Base-by-base conservation (phyloP, 2,888 invertebrate genomes). In the Lordiphosa fenestrarum region DNA sequence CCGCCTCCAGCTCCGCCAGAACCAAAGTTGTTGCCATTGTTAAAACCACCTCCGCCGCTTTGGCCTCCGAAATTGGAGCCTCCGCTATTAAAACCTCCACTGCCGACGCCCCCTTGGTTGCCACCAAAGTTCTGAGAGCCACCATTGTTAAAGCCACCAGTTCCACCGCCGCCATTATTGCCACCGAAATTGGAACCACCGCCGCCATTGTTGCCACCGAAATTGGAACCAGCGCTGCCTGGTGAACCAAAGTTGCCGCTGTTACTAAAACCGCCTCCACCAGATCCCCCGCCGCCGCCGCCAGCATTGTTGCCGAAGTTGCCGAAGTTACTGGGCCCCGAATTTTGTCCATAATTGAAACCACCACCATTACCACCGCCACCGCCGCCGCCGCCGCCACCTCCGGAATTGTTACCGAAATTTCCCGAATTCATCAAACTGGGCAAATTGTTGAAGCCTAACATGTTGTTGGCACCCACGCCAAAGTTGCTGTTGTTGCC, bases 401-500 rank as follows among this genome's bases (percentile, higher is more conserved):
- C 70, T 19, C 73, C 69, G 46, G 75, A 72, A 38, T 84, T 80
- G 42, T 85, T 81, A 25, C 87, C 84, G 48, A 86, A 86, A 56
- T 87, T 86, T 7, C 87, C 86, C 15, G 75, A 84, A 56, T 86
- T 81, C 84, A 78, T 81, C 50, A 87, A 71, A 48, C 72, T 85
- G 7, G 86, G 87, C 42, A 86, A 61, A 64, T 85, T 86, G 69
- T 80, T 87, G 40, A 87, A 86, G 54, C 88, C 88, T 40, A 87
- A 71, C 63, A 89, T 89, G 66, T 88, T 85, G 52, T 88, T 88
- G 62, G 87, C 87, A 33, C 89, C 86, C 51, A 82, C 73, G 15
- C 87, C 88, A 55, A 86, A 84, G 68, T 73, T 72, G 61, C 69
- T 61, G 48, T 80, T 83, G 68, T 73, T 76, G 49, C 76, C 75